Evolutionary conservation across 2,113 vertebrate species (phyloP).

Genomic region (Cnemophilus loriae): DNA sequence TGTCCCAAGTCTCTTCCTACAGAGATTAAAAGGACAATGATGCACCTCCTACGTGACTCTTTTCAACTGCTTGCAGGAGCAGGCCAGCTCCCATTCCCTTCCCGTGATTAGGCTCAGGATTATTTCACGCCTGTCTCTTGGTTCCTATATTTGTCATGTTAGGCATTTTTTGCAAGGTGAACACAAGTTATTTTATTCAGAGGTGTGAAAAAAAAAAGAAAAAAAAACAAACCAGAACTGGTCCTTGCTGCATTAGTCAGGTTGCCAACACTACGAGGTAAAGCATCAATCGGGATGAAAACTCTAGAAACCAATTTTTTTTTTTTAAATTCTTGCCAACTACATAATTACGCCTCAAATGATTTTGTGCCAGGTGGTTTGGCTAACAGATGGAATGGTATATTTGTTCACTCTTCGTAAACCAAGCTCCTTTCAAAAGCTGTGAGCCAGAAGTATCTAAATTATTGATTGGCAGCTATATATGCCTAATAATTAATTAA

Average conservation of each 20-base stretch:
- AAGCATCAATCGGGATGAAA: constrained; percentile 51
- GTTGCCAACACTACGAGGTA: constrained; percentile 28
- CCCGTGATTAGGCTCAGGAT: not conserved
- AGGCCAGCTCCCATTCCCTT: not conserved
- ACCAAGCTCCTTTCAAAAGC: constrained; percentile 55
- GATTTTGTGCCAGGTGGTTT: constrained; percentile 62
- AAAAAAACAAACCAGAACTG: not conserved
- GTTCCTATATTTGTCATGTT: not conserved
- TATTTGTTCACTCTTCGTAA: constrained; percentile 62
- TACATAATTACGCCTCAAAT: constrained; percentile 66
- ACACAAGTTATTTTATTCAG: constrained; percentile 9
- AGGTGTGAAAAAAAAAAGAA: not conserved
- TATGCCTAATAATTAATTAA: constrained; percentile 73
- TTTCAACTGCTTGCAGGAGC: not conserved
- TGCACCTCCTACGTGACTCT: not conserved
- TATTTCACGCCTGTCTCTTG: not conserved
- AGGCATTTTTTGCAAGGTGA: constrained; percentile 11
- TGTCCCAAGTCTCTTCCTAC: not conserved
- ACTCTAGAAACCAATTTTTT: constrained; percentile 57
- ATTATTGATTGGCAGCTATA: constrained; percentile 64
- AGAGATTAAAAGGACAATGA: constrained; percentile 29
- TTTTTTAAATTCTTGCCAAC: constrained; percentile 46
- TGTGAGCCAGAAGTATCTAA: constrained; percentile 39
- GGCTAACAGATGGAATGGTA: constrained; percentile 71
- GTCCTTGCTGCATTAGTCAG: constrained; percentile 17